Evolutionary conservation across 2,113 vertebrate species (phyloP), one percentile per base, ranked within the genome.

Genomic region (Sylvicapra grimmia): DNA sequence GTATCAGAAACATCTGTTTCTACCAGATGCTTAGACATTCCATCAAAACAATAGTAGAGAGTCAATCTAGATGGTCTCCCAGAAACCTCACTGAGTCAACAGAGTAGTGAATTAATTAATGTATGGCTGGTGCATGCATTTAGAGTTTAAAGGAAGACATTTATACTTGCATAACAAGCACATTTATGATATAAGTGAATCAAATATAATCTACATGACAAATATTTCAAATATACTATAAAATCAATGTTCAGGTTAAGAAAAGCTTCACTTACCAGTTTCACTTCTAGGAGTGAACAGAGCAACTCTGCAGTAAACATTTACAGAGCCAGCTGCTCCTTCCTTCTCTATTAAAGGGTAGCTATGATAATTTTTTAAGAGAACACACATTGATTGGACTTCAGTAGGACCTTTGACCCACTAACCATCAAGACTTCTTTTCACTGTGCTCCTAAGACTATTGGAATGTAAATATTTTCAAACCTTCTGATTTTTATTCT

Each of bases 181-280:
- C 16, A 58, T 33, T 86, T 90, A 75, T 96, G 59, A 31, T 10
- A 72, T 56, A 53, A 68, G 16, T 40, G 79, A 61, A 77, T 23
- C 51, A 79, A 86, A 91, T 58, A 44, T 16, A 97, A 36, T 77
- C n/a, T 77, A 25, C 1, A 90, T 56, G 87, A 87, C 4, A 88
- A 85, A 95, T 44, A 93, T 21, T 77, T 68, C 29, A 89, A 80
- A 77, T 90, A 65, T 33, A 65, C 87, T 77, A 90, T 89, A 90
- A 84, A 98, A 90, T 65, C 63, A 97, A 83, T 90, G 63, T 44
- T 85, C 27, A n/a, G 18, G 47, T 80, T 92, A 93, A 72, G 31
- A 49, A 84, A 91, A 96, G 3, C 31, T 54, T 91, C 4, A 33
- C 44, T 58, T 19, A 36, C 63, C 93, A 94, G 80, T 58, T 92